These are phyloP conservation scores for Magallana angulata DNA, from an alignment of 1,140 invertebrate genomes.

Conservation along the genomic window DNA sequence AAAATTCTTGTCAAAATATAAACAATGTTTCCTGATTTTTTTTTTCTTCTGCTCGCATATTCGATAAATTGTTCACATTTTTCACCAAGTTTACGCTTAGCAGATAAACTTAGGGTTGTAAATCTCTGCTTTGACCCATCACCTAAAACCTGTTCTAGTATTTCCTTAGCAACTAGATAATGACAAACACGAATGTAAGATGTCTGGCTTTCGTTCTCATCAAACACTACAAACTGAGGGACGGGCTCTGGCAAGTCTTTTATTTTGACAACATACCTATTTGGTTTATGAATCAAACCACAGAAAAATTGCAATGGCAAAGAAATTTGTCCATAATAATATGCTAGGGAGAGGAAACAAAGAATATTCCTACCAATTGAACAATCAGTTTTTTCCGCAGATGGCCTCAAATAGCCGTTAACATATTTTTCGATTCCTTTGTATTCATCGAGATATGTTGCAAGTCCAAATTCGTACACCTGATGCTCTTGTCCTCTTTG, in stretches of 20 bases:
- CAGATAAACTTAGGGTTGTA: slow-evolving; percentile 34
- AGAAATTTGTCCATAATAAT: slow-evolving; percentile 64
- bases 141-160: slow-evolving; percentile 61
- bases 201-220: slow-evolving; percentile 49
- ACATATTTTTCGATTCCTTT: slow-evolving; percentile 59
- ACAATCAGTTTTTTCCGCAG: slow-evolving; percentile 30
- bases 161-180: slow-evolving; percentile 66
- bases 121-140: slow-evolving; percentile 1
- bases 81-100: slow-evolving; percentile 44
- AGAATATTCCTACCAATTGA: slow-evolving; percentile 53
- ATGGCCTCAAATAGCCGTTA: slow-evolving; percentile 59
- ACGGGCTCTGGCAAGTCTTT: slow-evolving; percentile 58
- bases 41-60: slow-evolving; percentile 54
- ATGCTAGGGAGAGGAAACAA: slow-evolving; percentile 60
- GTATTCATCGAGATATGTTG: slow-evolving; percentile 59
- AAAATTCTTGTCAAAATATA: slow-evolving; percentile 62
- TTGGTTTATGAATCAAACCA: slow-evolving; percentile 42
- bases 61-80: slow-evolving; percentile 59
- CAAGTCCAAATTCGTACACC: slow-evolving; percentile 61
- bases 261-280: slow-evolving; percentile 35
- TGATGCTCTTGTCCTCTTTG: slow-evolving; percentile 25
- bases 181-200: slow-evolving; percentile 63
- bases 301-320: slow-evolving; percentile 65
- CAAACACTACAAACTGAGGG: slow-evolving; percentile 57
- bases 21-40: slow-evolving; percentile 49